Evolutionary conservation across 2,888 invertebrate genomes (phyloP), one percentile per base, ranked within the genome.

Genomic region (Synanthedon andrenaeformis): DNA sequence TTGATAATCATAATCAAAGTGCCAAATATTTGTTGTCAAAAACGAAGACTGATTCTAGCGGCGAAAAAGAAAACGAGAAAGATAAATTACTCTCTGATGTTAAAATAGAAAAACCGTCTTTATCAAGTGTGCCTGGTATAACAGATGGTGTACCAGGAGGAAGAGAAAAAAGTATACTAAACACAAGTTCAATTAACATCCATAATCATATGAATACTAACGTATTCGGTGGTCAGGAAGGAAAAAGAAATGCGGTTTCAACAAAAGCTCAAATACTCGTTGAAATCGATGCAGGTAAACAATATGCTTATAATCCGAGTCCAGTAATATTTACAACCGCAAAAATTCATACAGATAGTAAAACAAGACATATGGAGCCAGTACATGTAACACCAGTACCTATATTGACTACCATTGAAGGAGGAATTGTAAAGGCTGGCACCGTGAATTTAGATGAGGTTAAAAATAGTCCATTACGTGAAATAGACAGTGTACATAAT

Each of bases 301-400:
- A 69, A 41, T 64, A 63, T 48, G 62, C 59, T 45, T 76, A 70
- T 55, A 76, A 55, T 56, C 68, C 79, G 17, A 76, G 74, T 60
- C 77, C 85, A 23, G 63, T 85, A 57, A 86, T 87, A 60, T 86
- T 87, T 60, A 87, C 86, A 17, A 86, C 84, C n/a, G 87, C 87
- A 6, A 87, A 85, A 75, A 87, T 86, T 61, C 84, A 85, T 53
- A 68, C 75, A 2, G 79, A 83, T 58, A 72, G 69, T 49, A 79
- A 79, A 70, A 67, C 67, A 23, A 80, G 75, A 59, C 63, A 74
- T 14, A 80, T 81, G 75, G 82, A 84, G 65, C 80, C 82, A 42
- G 65, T 83, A 52, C 82, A 83, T 62, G 69, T 81, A 42, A 82
- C 79, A 41, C 70, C 82, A 35, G 76, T 74, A 35, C 85, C 86